A percentile compares a stretch with the other conserved stretches of the same genome.
Conservation (phyloP, 1,140 invertebrate genomes). For the Amyelois transitella region DNA sequence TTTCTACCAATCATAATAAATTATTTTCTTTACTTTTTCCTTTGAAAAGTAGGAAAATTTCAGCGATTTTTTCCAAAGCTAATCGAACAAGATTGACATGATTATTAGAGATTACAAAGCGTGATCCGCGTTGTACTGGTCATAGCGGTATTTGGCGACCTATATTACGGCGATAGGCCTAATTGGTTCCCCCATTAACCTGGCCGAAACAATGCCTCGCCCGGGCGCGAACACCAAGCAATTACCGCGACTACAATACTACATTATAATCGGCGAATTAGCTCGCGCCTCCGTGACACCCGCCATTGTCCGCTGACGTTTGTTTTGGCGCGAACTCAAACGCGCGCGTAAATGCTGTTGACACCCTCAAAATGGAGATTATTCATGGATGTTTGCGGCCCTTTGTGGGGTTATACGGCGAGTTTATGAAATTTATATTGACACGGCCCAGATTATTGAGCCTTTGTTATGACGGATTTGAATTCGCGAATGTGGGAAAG, state of each 20-base stretch:
- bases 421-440: slow-evolving; percentile 73
- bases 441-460: slow-evolving; percentile 67
- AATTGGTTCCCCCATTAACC: slow-evolving; percentile 1
- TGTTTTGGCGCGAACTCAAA: slow-evolving; percentile 63
- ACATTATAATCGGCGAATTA: slow-evolving; percentile 47
- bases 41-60: no score
- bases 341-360: slow-evolving; percentile 58
- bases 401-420: slow-evolving; percentile 57
- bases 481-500: slow-evolving; percentile 69
- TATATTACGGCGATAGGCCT: not conserved
- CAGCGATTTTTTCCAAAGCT: no score
- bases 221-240: slow-evolving; percentile 21
- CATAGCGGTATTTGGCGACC: not conserved
- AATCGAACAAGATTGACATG: no score
- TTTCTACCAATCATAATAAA: no score
- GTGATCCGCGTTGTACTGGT: no score
- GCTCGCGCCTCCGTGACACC: slow-evolving; percentile 27
- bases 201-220: slow-evolving; percentile 1
- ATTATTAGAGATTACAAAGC: no score
- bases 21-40: no score
- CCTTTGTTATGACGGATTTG: slow-evolving; percentile 62
- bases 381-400: slow-evolving; percentile 68
- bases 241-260: slow-evolving; percentile 50
- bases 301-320: slow-evolving; percentile 58
- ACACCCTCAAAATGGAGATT: slow-evolving; percentile 71